Evolutionary conservation across 2,888 invertebrate genomes (phyloP).

Genomic region (Acronicta leporina): DNA sequence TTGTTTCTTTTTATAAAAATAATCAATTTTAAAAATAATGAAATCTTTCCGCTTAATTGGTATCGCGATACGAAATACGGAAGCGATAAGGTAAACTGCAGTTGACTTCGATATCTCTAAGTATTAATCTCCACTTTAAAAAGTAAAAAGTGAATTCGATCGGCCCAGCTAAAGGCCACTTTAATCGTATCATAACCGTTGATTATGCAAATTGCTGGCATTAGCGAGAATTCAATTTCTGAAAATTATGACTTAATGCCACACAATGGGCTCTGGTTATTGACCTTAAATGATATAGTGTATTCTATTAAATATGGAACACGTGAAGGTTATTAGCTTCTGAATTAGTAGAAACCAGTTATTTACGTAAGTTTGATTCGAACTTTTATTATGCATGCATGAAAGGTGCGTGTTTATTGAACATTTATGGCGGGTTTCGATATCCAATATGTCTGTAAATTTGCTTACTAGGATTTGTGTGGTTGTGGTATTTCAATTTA

Average conservation of each 20-base stretch:
- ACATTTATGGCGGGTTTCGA: no score
- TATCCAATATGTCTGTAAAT: no score
- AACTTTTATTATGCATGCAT: no score
- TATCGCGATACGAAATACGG: constrained; percentile 41
- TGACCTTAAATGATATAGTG: constrained; percentile 68
- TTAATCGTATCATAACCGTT: constrained; percentile 56
- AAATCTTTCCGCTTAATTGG: constrained; percentile 39
- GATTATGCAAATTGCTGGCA: constrained; percentile 76
- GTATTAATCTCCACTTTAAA: constrained; percentile 47
- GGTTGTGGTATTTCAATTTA: no score
- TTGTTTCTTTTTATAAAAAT: background rate
- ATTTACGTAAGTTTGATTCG: constrained; percentile 28
- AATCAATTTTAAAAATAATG: constrained; percentile 31
- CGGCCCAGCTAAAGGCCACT: constrained; percentile 49
- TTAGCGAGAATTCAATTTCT: constrained; percentile 82
- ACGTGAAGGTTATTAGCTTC: constrained; percentile 54
- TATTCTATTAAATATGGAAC: constrained; percentile 62
- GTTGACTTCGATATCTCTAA: constrained; percentile 38
- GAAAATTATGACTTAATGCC: constrained; percentile 75
- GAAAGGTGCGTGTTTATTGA: no score
- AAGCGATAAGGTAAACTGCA: constrained; percentile 39
- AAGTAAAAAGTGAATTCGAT: constrained; percentile 55
- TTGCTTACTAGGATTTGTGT: no score
- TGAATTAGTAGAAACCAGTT: constrained; percentile 39
- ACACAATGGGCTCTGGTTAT: constrained; percentile 64